Evolutionary conservation across 1,140 invertebrate species (phyloP), one percentile per base, ranked within the genome.

Genomic region (Drosophila subobscura): DNA sequence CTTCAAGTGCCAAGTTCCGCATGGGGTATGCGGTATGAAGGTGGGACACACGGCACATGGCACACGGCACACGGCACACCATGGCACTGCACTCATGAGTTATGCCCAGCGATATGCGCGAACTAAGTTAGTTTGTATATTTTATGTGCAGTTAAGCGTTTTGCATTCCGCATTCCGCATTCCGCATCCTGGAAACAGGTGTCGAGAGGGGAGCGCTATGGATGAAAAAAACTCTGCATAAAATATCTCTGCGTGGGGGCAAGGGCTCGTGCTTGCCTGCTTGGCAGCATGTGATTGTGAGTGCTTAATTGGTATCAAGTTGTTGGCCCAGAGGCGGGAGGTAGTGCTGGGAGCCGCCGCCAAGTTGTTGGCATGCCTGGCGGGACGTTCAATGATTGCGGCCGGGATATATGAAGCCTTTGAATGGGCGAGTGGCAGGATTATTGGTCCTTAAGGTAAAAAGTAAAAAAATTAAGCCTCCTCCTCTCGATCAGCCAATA

Each of bases 71-170:
- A 33, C 8, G 29, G 7, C 29, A 8, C 7, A 33, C 29, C 7
- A 8, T 0, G 29, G 29, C 29, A 33, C 29, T 10, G 41, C 27
- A 56, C 70, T 67, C 70, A 80, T 68, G 64, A 68, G 77, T 79
- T 80, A 80, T 80, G 77, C 72, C 61, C 72, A 46, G 54, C 78
- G 77, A 80, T 80, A 75, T 79, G 71, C 70, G 70, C 63, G 50
- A 75, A 79, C 77, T 79, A 81, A 81, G 79, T 78, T 84, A 75
- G 74, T 84, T 71, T 83, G 79, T 83, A 84, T 75, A 78, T 83
- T 83, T 78, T 78, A 83, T 83, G 79, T 79, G 79, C 65, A 83
- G 79, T 84, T 78, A 83, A 83, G 79, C 75, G 79, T 83, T 73
- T 83, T 72, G 79, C 74, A 71, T 68, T 61, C 46, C 45, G 44